These are phyloP conservation scores for Crotalus helleri DNA, from an alignment of 2,113 vertebrate species.

Conservation along the genomic window DNA sequence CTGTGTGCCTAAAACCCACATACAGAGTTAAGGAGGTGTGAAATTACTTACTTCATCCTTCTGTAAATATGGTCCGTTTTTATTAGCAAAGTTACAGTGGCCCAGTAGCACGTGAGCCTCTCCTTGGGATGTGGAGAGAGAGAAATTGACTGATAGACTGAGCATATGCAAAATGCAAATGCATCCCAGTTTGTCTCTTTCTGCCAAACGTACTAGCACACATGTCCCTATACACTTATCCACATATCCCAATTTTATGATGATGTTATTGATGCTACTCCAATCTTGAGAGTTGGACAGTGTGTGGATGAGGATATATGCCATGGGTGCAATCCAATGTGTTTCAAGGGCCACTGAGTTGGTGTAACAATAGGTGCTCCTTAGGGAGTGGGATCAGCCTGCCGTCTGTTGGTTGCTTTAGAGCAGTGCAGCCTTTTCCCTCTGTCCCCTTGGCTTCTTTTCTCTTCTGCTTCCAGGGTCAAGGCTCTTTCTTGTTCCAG, in stretches of 20 bases:
- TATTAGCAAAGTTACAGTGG: not conserved
- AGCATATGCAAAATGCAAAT: not conserved
- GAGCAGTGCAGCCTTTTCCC: no score
- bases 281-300: not conserved
- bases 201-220: not conserved
- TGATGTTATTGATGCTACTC: not conserved
- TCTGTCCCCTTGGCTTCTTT: no score
- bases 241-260: not conserved
- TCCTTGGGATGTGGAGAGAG: not conserved
- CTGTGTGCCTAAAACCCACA: not conserved
- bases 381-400: no score
- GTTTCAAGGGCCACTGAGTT: no score
- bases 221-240: not conserved
- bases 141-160: not conserved
- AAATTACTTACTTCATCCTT: constrained; percentile 13
- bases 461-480: no score
- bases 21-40: not conserved
- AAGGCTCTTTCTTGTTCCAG: no score
- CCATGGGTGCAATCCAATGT: no score
- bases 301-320: no score
- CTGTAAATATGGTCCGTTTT: constrained; percentile 19
- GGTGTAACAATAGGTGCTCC: no score
- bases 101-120: not conserved
- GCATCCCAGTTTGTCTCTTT: not conserved
- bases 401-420: no score